phyloP scores from a whole-genome alignment of 2,888 invertebrate species.

The Synergus itoensis region DNA sequence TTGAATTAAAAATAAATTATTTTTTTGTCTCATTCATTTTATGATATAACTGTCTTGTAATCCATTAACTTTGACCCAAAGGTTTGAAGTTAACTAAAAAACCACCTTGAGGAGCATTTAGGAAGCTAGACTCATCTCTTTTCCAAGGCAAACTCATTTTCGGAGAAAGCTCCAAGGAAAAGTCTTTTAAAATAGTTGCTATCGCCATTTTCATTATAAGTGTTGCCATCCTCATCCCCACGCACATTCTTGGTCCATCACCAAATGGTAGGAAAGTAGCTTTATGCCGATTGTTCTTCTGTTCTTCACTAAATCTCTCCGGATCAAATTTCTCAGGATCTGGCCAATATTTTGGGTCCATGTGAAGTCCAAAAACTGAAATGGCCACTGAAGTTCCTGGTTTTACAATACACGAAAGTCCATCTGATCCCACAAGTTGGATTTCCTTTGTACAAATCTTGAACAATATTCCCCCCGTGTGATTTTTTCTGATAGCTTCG shows the following conservation, averaged over 20 bases:
- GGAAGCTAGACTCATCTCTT: not conserved
- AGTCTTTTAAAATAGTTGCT: slow-evolving; percentile 55
- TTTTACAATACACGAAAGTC: slow-evolving; percentile 55
- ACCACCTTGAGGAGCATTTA: not conserved
- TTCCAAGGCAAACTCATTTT: slow-evolving; percentile 60
- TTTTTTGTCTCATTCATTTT: too few relatives aligned
- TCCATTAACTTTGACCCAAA: not conserved
- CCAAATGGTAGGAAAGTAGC: slow-evolving; percentile 65
- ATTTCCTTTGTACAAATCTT: slow-evolving; percentile 60
- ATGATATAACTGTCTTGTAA: too few relatives aligned
- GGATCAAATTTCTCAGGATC: slow-evolving; percentile 65
- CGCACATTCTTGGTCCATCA: slow-evolving; percentile 68
- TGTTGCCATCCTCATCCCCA: slow-evolving; percentile 65
- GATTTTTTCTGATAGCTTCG: slow-evolving; percentile 62
- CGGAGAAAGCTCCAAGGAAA: slow-evolving; percentile 58
- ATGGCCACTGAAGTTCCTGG: slow-evolving; percentile 59
- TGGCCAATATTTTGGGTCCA: slow-evolving; percentile 62
- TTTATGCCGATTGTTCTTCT: slow-evolving; percentile 56
- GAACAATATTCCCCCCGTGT: slow-evolving; percentile 44
- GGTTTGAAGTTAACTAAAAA: not conserved
- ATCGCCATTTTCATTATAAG: slow-evolving; percentile 62
- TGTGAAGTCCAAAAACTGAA: slow-evolving; percentile 54
- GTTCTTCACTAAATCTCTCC: slow-evolving; percentile 61
- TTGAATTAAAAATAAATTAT: too few relatives aligned
- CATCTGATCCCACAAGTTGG: slow-evolving; percentile 64